Conservation (phyloP, 2,113 vertebrate species). For the Macrotus californicus region DNA sequence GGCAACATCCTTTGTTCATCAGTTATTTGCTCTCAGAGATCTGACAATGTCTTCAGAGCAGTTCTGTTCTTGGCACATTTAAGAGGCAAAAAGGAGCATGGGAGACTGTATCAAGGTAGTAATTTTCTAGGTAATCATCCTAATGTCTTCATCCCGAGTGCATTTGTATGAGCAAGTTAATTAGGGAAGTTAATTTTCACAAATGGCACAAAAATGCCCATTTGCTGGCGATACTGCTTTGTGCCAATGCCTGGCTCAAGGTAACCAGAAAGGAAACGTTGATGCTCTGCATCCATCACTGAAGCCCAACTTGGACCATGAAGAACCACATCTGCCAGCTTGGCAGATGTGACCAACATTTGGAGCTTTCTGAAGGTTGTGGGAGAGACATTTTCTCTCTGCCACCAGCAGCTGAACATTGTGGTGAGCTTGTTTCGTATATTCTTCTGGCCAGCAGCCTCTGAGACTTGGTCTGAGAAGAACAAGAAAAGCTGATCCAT, state of each 20-base stretch:
- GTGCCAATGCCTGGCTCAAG: constrained; percentile 65
- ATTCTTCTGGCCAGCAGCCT: background rate
- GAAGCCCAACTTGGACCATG: background rate
- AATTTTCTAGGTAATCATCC: constrained; percentile 84
- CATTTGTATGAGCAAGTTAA: constrained; percentile 78
- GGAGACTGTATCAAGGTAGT: constrained; percentile 80
- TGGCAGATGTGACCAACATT: background rate
- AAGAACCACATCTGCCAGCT: background rate
- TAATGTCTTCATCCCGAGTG: constrained; percentile 81
- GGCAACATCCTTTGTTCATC: constrained; percentile 50
- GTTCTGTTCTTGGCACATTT: constrained; percentile 79
- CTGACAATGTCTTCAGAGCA: constrained; percentile 74
- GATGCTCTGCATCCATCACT: background rate
- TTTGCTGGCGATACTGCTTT: constrained; percentile 67
- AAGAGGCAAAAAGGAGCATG: constrained; percentile 60
- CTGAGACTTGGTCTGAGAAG: background rate
- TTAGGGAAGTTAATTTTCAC: constrained; percentile 82
- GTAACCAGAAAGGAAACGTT: constrained; percentile 37
- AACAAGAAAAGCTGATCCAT: background rate
- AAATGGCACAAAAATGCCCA: constrained; percentile 79
- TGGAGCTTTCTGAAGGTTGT: constrained; percentile 8
- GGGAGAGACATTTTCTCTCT: background rate
- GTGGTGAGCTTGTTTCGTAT: background rate
- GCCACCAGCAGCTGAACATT: background rate
- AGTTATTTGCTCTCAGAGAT: constrained; percentile 59